Conservation (phyloP, 2,797 vertebrate genomes). For the Acridotheres tristis region DNA sequence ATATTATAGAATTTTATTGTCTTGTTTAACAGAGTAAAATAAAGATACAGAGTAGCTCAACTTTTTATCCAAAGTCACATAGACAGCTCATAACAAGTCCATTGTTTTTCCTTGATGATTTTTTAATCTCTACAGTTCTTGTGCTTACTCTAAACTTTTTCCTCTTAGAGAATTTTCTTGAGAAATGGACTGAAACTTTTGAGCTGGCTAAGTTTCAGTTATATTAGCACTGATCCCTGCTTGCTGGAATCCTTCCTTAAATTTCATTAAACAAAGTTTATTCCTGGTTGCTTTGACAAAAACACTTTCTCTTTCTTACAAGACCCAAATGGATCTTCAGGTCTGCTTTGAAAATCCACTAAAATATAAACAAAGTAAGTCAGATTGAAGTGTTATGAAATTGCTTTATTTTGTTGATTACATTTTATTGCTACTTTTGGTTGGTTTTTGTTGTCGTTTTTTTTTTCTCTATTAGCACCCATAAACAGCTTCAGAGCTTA, state of each 20-base stretch:
- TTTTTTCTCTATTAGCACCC: not conserved
- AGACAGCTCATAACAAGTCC: not conserved
- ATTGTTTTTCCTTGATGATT: not conserved
- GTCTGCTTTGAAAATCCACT: not conserved
- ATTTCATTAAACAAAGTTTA: not conserved
- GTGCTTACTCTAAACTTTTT: not conserved
- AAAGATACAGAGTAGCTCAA: not conserved
- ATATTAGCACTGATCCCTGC: accelerated
- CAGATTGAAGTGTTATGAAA: not conserved
- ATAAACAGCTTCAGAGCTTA: not conserved
- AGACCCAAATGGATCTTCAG: not conserved
- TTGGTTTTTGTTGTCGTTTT: not conserved
- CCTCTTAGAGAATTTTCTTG: not conserved
- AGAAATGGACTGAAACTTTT: not conserved
- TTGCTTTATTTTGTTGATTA: not conserved
- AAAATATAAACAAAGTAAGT: not conserved
- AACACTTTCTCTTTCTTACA: not conserved
- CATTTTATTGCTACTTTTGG: not conserved
- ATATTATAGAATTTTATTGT: not conserved
- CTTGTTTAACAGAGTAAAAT: not conserved
- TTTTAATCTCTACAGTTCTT: not conserved
- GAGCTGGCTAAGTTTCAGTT: not conserved
- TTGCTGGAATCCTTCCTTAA: not conserved
- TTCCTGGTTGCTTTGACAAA: not conserved
- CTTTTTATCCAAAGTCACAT: not conserved